These are phyloP conservation scores for Zaprionus ornatus DNA, from an alignment of 1,140 invertebrate species.

Conservation along the genomic window DNA sequence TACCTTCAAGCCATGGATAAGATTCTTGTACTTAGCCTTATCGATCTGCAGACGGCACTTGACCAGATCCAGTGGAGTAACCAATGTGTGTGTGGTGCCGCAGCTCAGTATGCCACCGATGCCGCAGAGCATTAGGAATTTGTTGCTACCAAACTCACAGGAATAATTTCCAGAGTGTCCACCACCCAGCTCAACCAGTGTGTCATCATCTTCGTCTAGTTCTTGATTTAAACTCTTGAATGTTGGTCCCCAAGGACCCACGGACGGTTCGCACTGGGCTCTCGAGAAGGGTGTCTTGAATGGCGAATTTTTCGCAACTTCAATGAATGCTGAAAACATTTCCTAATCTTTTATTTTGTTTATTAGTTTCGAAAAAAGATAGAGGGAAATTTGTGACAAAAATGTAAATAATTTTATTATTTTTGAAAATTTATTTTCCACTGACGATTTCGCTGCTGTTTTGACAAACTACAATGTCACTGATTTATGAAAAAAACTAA, in stretches of 20 bases:
- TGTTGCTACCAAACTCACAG: slow-evolving; percentile 96
- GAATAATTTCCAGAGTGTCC: slow-evolving; percentile 85
- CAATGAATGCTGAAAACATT: slow-evolving; percentile 90
- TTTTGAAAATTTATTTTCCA: not conserved
- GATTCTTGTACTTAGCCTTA: slow-evolving; percentile 89
- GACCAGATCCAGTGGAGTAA: slow-evolving; percentile 97
- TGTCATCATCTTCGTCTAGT: no score
- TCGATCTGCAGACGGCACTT: slow-evolving; percentile 94
- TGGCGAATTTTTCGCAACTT: slow-evolving; percentile 89
- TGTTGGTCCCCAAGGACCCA: not conserved
- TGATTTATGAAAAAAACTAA: not conserved
- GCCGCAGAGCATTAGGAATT: slow-evolving; percentile 97
- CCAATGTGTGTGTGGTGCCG: slow-evolving; percentile 92
- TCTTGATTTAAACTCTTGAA: no score
- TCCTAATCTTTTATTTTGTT: slow-evolving; percentile 3
- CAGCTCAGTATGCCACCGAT: slow-evolving; percentile 97
- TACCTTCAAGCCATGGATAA: slow-evolving; percentile 88
- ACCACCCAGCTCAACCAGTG: slow-evolving; percentile 10
- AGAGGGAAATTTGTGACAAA: not conserved
- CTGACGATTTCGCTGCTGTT: not conserved
- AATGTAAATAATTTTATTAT: not conserved
- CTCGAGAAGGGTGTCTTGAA: slow-evolving; percentile 88
- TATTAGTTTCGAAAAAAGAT: not conserved
- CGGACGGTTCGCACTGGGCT: slow-evolving; percentile 86
- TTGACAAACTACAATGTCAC: not conserved